A percentile compares a stretch with the other conserved stretches of the same genome.
Conservation (phyloP, 2,113 vertebrate genomes). For the Aegypius monachus region DNA sequence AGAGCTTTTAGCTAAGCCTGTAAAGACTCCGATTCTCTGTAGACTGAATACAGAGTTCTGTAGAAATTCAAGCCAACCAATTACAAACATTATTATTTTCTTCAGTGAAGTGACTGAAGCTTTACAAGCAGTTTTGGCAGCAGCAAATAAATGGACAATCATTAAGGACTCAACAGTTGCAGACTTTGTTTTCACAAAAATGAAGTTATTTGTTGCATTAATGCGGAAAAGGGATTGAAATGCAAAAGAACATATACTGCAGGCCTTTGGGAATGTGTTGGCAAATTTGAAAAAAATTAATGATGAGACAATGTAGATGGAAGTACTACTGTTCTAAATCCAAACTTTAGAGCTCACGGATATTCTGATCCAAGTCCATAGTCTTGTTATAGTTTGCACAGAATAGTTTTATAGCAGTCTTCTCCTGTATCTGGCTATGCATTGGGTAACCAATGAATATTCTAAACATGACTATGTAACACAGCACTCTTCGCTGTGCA, state of each 20-base stretch:
- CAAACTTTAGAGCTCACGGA: not conserved
- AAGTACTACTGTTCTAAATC: not conserved
- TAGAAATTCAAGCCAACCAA: conserved; percentile 5
- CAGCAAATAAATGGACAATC: not conserved
- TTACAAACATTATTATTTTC: not conserved
- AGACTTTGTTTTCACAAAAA: not conserved
- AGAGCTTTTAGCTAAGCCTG: not conserved
- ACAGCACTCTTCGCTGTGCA: not conserved
- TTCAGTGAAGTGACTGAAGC: not conserved
- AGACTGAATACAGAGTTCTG: not conserved
- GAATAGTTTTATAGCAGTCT: not conserved
- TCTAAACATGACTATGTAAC: not conserved
- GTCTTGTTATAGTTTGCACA: not conserved
- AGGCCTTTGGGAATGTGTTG: not conserved
- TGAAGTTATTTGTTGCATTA: not conserved
- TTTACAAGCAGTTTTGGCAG: conserved; percentile 23
- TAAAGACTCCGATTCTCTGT: not conserved
- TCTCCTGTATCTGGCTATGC: not conserved
- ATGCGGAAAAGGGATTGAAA: not conserved
- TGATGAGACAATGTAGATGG: not conserved
- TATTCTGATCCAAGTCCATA: not conserved
- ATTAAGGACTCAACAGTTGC: not conserved
- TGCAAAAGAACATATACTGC: not conserved
- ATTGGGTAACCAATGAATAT: not conserved
- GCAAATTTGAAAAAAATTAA: not conserved